phyloP scores from a whole-genome alignment of 2,113 vertebrate species.

The Cettia cetti region DNA sequence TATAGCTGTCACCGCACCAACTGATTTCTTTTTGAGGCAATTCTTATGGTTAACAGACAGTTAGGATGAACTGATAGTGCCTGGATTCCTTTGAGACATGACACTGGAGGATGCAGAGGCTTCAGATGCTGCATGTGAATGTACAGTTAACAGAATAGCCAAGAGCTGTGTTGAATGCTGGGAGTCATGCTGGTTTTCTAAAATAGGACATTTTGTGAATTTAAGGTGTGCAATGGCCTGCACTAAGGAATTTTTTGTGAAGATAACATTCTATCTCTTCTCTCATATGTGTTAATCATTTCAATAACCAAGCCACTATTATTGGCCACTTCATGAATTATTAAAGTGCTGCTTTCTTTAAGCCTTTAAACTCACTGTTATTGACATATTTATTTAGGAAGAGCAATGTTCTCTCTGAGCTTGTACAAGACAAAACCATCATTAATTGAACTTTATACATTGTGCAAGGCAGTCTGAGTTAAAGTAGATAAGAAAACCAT shows the following conservation, averaged over 20 bases:
- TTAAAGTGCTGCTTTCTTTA: not conserved
- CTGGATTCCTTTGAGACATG: not conserved
- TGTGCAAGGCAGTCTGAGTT: not conserved
- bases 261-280: not conserved
- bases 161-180: not conserved
- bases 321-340: not conserved
- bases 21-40: not conserved
- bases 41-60: not conserved
- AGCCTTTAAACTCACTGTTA: not conserved
- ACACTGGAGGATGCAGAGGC: not conserved
- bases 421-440: not conserved
- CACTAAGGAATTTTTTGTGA: not conserved
- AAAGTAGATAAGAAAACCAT: not conserved
- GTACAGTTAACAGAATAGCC: not conserved
- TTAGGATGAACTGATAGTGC: not conserved
- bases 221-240: not conserved
- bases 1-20: not conserved
- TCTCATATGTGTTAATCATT: not conserved
- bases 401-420: not conserved
- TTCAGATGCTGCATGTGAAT: not conserved
- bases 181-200: not conserved
- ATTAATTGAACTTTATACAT: not conserved
- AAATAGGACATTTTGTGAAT: not conserved
- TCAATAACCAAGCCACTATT: not conserved
- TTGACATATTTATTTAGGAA: not conserved